A percentile compares a stretch with the other conserved stretches of the same genome.
Conservation (phyloP, 2,113 vertebrate genomes). For the Callorhinus ursinus region DNA sequence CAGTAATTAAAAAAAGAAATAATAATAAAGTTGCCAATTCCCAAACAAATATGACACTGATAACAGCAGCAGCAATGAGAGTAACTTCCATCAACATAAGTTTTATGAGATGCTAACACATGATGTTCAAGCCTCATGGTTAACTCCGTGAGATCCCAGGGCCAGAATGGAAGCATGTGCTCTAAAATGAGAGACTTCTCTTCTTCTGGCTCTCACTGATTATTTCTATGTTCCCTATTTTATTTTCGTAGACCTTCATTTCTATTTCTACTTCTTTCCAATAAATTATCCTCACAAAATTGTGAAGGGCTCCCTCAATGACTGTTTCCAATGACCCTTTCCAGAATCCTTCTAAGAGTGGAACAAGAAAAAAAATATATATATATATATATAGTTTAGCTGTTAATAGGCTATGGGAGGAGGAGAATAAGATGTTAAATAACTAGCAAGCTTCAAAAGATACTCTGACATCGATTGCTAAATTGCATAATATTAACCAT, state of each 20-base stretch:
- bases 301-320: background rate
- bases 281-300: background rate
- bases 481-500: background rate
- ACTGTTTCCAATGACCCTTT: background rate
- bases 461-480: background rate
- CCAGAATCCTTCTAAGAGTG: background rate
- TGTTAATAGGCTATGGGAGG: background rate
- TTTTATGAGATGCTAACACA: background rate
- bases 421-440: background rate
- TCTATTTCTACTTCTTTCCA: background rate
- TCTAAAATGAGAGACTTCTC: background rate
- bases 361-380: background rate
- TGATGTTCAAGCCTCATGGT: background rate
- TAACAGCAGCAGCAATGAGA: background rate
- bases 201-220: background rate
- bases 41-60: background rate
- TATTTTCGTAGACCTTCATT: background rate
- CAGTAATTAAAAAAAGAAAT: background rate
- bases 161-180: background rate
- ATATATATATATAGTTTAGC: background rate
- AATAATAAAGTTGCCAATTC: background rate
- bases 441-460: background rate
- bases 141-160: background rate
- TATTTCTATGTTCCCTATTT: background rate
- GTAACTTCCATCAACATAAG: background rate